Percentiles rank a stretch among this genome's conserved stretches.
Conservation (phyloP, 2,797 vertebrate genomes). For the Remorina albescens region DNA sequence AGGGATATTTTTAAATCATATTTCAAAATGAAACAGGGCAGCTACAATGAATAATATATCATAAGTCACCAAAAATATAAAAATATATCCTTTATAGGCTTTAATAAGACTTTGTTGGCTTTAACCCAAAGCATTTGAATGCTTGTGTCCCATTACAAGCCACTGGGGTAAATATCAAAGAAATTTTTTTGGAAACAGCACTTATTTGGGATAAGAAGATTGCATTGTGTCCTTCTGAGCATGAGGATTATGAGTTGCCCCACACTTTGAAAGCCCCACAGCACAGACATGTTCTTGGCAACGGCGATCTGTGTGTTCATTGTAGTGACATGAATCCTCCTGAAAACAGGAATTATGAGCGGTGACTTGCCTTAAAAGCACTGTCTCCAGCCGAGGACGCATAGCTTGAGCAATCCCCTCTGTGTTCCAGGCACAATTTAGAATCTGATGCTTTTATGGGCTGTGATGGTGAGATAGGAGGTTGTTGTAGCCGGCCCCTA, state of each 20-base stretch:
- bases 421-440: slow-evolving; percentile 74
- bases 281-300: slow-evolving; percentile 52
- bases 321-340: slow-evolving; percentile 52
- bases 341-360: slow-evolving; percentile 73
- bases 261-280: slow-evolving; percentile 43
- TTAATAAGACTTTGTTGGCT: not conserved
- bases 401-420: slow-evolving; percentile 57
- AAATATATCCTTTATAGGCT: not conserved
- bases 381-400: slow-evolving; percentile 50
- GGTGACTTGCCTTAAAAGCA: slow-evolving; percentile 69
- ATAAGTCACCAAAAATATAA: not conserved
- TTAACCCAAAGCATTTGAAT: not conserved
- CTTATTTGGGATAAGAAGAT: slow-evolving; percentile 46
- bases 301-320: slow-evolving; percentile 47
- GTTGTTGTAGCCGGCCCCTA: slow-evolving; percentile 71
- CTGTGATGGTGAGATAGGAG: slow-evolving; percentile 75
- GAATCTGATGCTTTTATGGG: slow-evolving; percentile 77
- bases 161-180: slow-evolving; percentile 24
- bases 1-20: not conserved
- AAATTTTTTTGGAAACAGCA: slow-evolving; percentile 15
- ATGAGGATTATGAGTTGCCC: slow-evolving; percentile 46
- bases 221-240: slow-evolving; percentile 42
- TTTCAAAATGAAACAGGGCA: not conserved
- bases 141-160: not conserved
- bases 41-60: too few relatives aligned